Evolutionary conservation across 1,140 invertebrate species (phyloP).

Genomic region (Drosophila lowei): DNA sequence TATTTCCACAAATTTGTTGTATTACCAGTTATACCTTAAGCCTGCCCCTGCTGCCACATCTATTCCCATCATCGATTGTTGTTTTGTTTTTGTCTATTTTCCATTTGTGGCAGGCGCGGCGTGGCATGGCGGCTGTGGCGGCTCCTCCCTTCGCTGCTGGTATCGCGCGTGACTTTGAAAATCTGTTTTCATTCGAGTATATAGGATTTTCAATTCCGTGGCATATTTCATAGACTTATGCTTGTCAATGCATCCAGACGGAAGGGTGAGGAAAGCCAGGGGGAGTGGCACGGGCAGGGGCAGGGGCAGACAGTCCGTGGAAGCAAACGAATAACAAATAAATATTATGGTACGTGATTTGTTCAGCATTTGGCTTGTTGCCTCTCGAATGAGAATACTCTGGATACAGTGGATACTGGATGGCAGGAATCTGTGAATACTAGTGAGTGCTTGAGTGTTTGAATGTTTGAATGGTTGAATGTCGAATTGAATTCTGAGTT

Average conservation of each 20-base stretch:
- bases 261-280: neutral
- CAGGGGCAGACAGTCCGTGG: conserved; percentile 16
- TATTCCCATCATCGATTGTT: conserved; percentile 40
- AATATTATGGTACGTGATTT: conserved; percentile 80
- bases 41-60: conserved; percentile 8
- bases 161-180: conserved; percentile 75
- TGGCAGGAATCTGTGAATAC: too few species aligned
- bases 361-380: conserved; percentile 59
- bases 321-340: conserved; percentile 53
- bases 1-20: conserved; percentile 15
- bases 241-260: conserved; percentile 40
- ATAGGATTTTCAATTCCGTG: conserved; percentile 35
- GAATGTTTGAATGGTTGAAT: too few species aligned
- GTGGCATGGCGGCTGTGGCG: too few species aligned
- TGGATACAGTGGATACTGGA: too few species aligned
- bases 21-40: too few species aligned
- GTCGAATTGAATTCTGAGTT: conserved; percentile 6
- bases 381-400: conserved; percentile 18
- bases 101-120: conserved; percentile 28
- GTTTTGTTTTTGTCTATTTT: conserved; percentile 25
- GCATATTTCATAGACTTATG: conserved; percentile 59
- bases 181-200: conserved; percentile 37
- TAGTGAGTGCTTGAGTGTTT: too few species aligned
- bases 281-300: conserved; percentile 5
- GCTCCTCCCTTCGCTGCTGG: too few species aligned